Evolutionary conservation across 2,797 vertebrate species (phyloP).

Genomic region (Sebastiscus albofasciatus): DNA sequence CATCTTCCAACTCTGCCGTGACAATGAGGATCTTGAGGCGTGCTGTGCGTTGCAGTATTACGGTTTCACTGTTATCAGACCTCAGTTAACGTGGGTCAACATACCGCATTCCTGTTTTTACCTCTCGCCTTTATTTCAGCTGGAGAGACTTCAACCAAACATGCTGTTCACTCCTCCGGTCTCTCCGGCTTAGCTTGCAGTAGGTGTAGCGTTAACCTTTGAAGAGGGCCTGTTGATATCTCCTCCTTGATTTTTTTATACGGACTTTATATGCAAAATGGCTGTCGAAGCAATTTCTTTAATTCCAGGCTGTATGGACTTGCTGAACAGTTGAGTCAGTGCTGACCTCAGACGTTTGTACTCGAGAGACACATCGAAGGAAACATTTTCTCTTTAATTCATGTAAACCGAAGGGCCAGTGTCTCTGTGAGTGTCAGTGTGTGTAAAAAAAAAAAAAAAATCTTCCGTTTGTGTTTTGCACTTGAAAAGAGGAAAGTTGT

Average conservation of each 20-base stretch:
- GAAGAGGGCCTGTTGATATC: constrained; percentile 50
- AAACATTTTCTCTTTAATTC: constrained; percentile 49
- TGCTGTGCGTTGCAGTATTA: constrained; percentile 35
- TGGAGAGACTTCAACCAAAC: constrained; percentile 57
- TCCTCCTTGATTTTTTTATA: constrained; percentile 64
- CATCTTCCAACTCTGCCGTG: constrained; percentile 56
- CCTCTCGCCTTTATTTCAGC: constrained; percentile 66
- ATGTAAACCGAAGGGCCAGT: constrained; percentile 54
- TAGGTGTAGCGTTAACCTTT: constrained; percentile 39
- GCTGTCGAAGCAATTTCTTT: constrained; percentile 53
- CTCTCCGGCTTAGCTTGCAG: constrained; percentile 53
- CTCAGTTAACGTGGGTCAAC: constrained; percentile 47
- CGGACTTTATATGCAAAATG: constrained; percentile 78
- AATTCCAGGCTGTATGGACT: constrained; percentile 41
- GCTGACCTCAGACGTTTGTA: constrained; percentile 64
- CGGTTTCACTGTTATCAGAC: constrained; percentile 59
- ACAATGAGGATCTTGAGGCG: constrained; percentile 31
- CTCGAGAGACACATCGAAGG: constrained; percentile 50
- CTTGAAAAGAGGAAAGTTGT: constrained; percentile 54
- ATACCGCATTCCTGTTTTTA: constrained; percentile 63
- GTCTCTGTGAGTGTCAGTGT: constrained; percentile 53
- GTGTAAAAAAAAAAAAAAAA: constrained; percentile 42
- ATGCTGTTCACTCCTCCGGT: constrained; percentile 38
- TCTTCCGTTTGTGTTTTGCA: constrained; percentile 64
- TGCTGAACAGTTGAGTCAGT: constrained; percentile 41